These are phyloP conservation scores for Drosophila triauraria DNA, from an alignment of 1,140 invertebrate genomes.

Conservation along the genomic window DNA sequence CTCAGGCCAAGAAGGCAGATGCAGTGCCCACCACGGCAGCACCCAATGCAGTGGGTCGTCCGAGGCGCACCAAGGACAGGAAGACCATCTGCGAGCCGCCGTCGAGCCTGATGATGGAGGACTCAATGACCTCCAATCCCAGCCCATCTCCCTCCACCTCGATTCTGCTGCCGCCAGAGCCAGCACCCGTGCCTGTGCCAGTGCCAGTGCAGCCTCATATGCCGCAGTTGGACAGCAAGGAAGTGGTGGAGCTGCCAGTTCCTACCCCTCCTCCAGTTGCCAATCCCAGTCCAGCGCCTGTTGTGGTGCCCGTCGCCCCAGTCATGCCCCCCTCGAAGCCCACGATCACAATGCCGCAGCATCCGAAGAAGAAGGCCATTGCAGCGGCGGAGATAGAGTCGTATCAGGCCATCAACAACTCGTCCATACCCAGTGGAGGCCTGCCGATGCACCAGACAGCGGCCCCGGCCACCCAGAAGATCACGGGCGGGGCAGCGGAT, in stretches of 20 bases:
- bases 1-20: constrained; percentile 65
- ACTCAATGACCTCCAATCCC: constrained; percentile 57
- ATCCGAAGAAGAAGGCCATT: constrained; percentile 82
- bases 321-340: constrained; percentile 41
- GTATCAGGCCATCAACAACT: constrained; percentile 64
- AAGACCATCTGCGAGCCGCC: constrained; percentile 87
- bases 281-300: constrained; percentile 4
- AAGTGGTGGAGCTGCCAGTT: constrained; percentile 11
- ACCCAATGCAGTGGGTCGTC: constrained; percentile 86
- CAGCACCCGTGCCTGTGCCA: background rate
- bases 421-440: constrained; percentile 57
- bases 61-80: constrained; percentile 86
- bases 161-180: background rate
- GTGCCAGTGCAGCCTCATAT: constrained; percentile 24
- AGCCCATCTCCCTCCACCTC: background rate
- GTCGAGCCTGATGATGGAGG: constrained; percentile 87
- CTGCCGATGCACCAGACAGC: constrained; percentile 76
- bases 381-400: constrained; percentile 81
- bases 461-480: constrained; percentile 77
- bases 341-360: constrained; percentile 68
- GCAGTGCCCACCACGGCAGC: constrained; percentile 63
- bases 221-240: constrained; percentile 47
- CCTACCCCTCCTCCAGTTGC: background rate
- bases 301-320: constrained; percentile 16
- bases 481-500: constrained; percentile 77